A percentile compares a stretch with the other conserved stretches of the same genome.
Evolutionary conservation across 2,888 invertebrate species (phyloP).

Genomic region (Holacanthella duospinosa): DNA sequence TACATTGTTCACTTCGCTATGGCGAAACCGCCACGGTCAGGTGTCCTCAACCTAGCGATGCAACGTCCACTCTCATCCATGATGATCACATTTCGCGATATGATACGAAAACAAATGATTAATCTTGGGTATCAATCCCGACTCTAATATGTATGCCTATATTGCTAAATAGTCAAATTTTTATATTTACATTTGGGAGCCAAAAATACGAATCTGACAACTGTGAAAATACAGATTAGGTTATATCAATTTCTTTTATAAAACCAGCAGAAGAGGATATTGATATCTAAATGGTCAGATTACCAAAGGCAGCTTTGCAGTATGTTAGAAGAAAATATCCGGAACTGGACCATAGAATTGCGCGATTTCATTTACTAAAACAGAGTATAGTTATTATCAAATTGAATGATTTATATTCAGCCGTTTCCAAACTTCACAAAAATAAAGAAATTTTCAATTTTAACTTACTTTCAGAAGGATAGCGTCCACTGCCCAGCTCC

Average conservation of each 20-base stretch:
- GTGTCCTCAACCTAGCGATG: not conserved
- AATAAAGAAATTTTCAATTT: no score
- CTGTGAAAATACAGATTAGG: no score
- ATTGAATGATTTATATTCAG: not conserved
- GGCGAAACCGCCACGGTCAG: not conserved
- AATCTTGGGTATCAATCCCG: not conserved
- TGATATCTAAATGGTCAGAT: no score
- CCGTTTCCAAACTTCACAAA: no score
- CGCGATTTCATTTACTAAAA: not conserved
- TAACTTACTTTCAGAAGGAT: conserved; percentile 1
- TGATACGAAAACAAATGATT: not conserved
- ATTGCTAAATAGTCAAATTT: no score
- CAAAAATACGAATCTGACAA: no score
- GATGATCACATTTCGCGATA: not conserved
- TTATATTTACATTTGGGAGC: no score
- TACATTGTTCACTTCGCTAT: not conserved
- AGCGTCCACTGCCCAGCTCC: not conserved
- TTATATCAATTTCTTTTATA: no score
- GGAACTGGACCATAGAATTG: not conserved
- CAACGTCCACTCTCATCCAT: not conserved
- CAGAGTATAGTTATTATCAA: not conserved
- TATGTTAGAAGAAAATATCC: no score
- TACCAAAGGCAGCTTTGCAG: no score
- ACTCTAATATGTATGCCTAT: no score
- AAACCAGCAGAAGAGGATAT: no score